Evolutionary conservation across 2,797 vertebrate species (phyloP).

Genomic region (Tauraco hartlaubi): DNA sequence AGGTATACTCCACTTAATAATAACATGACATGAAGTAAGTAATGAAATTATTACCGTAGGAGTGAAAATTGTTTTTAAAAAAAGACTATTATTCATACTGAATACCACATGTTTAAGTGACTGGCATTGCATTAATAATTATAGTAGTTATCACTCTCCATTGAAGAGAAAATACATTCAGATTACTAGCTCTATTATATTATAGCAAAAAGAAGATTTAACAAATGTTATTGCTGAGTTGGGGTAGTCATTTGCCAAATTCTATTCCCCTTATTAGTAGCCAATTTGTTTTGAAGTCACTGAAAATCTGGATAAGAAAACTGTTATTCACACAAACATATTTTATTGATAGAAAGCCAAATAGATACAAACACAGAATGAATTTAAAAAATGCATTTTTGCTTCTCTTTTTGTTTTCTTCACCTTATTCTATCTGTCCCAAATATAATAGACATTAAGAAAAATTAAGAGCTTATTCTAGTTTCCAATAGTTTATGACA

Average conservation of each 20-base stretch:
- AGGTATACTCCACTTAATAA: slow-evolving; percentile 66
- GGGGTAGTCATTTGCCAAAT: background rate
- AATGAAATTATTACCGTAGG: slow-evolving; percentile 52
- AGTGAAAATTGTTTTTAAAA: slow-evolving; percentile 64
- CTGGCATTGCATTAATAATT: slow-evolving; percentile 64
- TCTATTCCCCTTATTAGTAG: background rate
- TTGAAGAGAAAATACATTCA: slow-evolving; percentile 45
- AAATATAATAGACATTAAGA: background rate
- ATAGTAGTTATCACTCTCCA: slow-evolving; percentile 60
- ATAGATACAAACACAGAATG: background rate
- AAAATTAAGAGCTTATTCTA: background rate
- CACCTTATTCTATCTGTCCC: background rate
- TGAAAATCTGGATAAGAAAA: background rate
- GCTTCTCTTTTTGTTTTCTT: background rate
- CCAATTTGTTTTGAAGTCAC: slow-evolving; percentile 23
- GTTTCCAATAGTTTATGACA: background rate
- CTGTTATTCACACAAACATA: background rate
- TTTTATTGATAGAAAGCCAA: background rate
- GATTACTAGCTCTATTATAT: slow-evolving; percentile 42
- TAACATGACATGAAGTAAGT: slow-evolving; percentile 54
- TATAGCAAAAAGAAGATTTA: slow-evolving; percentile 22
- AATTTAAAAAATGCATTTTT: background rate
- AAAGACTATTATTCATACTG: slow-evolving; percentile 48
- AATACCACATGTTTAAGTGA: slow-evolving; percentile 54
- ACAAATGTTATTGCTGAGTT: background rate